Base-by-base conservation (phyloP, 2,888 invertebrate species). In the Caenorhabditis zanzibari region DNA sequence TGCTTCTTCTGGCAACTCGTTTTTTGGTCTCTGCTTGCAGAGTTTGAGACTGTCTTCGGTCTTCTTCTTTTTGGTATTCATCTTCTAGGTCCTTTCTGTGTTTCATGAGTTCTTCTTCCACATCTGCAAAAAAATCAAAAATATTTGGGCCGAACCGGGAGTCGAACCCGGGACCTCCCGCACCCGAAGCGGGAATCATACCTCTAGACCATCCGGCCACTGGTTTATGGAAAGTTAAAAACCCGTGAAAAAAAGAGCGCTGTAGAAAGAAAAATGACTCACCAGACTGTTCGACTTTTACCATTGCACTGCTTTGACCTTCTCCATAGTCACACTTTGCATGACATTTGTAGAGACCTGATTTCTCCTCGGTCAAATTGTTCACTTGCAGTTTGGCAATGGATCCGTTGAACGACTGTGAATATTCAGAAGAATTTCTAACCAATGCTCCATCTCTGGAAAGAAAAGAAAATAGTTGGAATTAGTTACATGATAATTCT, bases 141-240 rank as follows among this genome's bases (percentile, higher is more conserved):
- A 9, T 10, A 9, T 85, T 76, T 88, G 85, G 85, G 86, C 86
- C 85, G 81, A 88, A 86, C 88, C 86, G 86, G 88, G 86, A 87
- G 38, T 91, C 86, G 90, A 89, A 90, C 88, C 88, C 90, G 89
- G 90, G 91, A 89, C 91, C 90, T 90, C 91, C 91, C 90, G 91
- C 90, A 91, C 90, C 91, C 90, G 90, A 91, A 91, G 90, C 91
- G 90, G 91, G 91, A 91, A n/a, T n/a, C n/a, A n/a, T n/a, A n/a
- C n/a, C n/a, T n/a, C n/a, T n/a, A n/a, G n/a, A n/a, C n/a, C n/a
- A 91, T 85, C 82, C 82, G 86, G 87, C 87, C 87, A 68, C 85
- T 79, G 85, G 66, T 58, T 32, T 22, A 19, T 22, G 2, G n/a
- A 28, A 47, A 49, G 10, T 22, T 26, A 9, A 22, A 32, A 32